Base-by-base conservation (phyloP, 2,888 invertebrate genomes). In the Heliconius aoede region DNA sequence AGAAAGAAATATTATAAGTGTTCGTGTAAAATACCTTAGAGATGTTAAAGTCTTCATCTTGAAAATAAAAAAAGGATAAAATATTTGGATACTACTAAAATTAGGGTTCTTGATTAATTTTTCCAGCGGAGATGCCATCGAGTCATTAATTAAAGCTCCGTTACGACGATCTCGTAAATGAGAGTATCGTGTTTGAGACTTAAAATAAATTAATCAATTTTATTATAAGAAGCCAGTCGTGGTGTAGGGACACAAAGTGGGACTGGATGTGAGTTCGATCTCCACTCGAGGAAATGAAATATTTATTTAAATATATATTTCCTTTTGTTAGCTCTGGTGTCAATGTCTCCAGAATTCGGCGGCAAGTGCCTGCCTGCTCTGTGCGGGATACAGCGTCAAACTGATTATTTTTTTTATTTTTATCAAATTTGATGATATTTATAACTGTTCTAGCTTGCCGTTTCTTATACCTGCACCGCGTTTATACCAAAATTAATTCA, bases 121-220 rank as follows among this genome's bases (percentile, higher is more conserved):
- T 69, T 68, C 60, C 46, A 68, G 65, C 36, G 46, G 18, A 32
- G 69, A 69, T 68, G 58, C 60, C 60, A 26, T 26, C 40, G 74
- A 40, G 40, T 32, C 28, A 46, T 61, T 87, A 86, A 87, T 88
- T 85, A 86, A 85, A 82, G 78, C 80, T 72, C 76, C 76, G 69
- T 79, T 79, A 79, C 79, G 81, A 82, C 74, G 77, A 79, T 81
- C 79, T 82, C 79, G 80, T 82, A 84, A 88, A 85, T 86, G 85
- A 86, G 84, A 82, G 80, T 82, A 81, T 83, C 83, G 76, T 77
- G 80, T 82, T 84, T 80, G 79, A 79, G 80, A 79, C 77, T 81
- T 81, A 76, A 72, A 81, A 79, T 81, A 74, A 85, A 86, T 86
- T 55, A 4, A 55, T 55, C n/a, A 55, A 46, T 18, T 46, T 46